These are phyloP conservation scores for Ladona fulva DNA, from an alignment of 1,140 invertebrate species.

Conservation along the genomic window DNA sequence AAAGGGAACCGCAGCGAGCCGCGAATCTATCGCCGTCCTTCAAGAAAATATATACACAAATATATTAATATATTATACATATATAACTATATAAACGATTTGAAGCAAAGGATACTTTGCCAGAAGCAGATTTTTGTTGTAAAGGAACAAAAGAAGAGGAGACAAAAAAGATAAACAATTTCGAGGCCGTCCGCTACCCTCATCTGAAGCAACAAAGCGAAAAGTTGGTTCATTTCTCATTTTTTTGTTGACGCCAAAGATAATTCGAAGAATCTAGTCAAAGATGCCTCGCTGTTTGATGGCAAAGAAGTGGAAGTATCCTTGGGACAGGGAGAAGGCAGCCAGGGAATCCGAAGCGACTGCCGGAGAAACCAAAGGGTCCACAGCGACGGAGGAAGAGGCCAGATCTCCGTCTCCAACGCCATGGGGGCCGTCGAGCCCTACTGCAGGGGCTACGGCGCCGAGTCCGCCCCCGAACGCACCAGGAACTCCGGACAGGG, in stretches of 20 bases:
- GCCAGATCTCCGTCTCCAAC: constrained; percentile 26
- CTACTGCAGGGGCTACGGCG: constrained; percentile 59
- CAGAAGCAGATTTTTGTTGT: too few relatives aligned
- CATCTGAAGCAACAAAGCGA: background rate
- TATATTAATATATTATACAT: background rate
- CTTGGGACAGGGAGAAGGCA: constrained; percentile 40
- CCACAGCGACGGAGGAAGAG: constrained; percentile 27
- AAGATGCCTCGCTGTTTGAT: constrained; percentile 76
- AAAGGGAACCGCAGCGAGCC: too few relatives aligned
- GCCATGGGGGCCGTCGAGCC: constrained; percentile 61
- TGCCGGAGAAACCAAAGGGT: constrained; percentile 14
- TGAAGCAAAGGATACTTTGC: background rate
- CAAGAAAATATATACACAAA: background rate
- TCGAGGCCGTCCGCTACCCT: background rate
- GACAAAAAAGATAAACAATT: background rate
- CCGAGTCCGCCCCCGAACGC: constrained; percentile 50
- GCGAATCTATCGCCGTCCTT: background rate
- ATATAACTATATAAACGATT: background rate
- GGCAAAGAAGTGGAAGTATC: constrained; percentile 86
- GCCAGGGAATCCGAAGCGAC: constrained; percentile 19
- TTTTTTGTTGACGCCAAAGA: background rate
- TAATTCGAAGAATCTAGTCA: background rate
- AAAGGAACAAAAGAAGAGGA: too few relatives aligned
- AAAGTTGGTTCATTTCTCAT: background rate
- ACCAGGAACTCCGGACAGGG: constrained; percentile 18